Evolutionary conservation across 2,888 invertebrate species (phyloP).

Genomic region (Caenorhabditis doughertyi): DNA sequence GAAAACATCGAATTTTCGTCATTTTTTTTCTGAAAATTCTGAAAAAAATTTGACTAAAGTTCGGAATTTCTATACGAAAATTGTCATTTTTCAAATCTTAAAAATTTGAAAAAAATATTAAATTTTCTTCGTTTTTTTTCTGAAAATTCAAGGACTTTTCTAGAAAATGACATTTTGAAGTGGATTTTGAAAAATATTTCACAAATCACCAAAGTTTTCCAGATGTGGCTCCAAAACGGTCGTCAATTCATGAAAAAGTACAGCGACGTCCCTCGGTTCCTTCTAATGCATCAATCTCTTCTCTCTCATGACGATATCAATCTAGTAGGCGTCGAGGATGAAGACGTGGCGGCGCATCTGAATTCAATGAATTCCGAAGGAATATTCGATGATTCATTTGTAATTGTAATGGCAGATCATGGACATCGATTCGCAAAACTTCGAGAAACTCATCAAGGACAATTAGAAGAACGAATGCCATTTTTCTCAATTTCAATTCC

Average conservation of each 20-base stretch:
- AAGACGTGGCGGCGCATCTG: constrained; percentile 74
- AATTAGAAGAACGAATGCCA: constrained; percentile 87
- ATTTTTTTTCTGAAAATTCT: constrained; percentile 5
- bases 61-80: too few species aligned
- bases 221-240: constrained; percentile 83
- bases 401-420: constrained; percentile 95
- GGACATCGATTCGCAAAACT: constrained; percentile 91
- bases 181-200: too few species aligned
- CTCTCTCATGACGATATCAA: constrained; percentile 92
- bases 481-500: constrained; percentile 86
- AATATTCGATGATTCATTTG: constrained; percentile 89
- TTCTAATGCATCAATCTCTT: constrained; percentile 92
- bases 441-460: constrained; percentile 91
- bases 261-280: constrained; percentile 88
- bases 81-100: too few species aligned
- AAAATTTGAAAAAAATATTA: too few species aligned
- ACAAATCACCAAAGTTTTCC: too few species aligned
- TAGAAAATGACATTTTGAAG: too few species aligned
- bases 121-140: too few species aligned
- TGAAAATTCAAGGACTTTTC: too few species aligned
- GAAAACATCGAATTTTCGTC: too few species aligned
- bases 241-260: constrained; percentile 86
- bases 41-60: too few species aligned
- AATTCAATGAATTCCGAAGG: constrained; percentile 80
- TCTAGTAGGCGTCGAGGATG: constrained; percentile 86